Evolutionary conservation across 2,888 invertebrate genomes (phyloP), one percentile per base, ranked within the genome.

Genomic region (Electrophaes corylata): DNA sequence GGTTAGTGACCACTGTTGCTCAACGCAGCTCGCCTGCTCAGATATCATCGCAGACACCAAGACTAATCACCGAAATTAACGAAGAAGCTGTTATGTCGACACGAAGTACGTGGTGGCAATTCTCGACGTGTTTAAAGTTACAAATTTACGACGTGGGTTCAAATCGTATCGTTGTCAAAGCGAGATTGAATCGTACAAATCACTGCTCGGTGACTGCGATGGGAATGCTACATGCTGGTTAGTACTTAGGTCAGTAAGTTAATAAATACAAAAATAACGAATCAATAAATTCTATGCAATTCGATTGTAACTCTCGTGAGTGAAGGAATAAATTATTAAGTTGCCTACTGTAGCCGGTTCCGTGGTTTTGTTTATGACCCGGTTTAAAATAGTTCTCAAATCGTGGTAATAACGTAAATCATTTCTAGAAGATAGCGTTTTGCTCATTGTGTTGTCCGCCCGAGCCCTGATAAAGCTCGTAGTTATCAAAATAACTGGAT

Each of bases 311-410:
- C 75, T 74, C 70, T 70, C 66, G 70, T 64, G 69, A 78, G 73
- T 81, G 80, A 76, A 76, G 76, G 81, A 77, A 81, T 86, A 86
- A 78, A 80, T 86, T 85, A 85, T 86, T 85, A 82, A 83, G 79
- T 79, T 71, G 70, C 72, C 71, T 77, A 77, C 75, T 80, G 78
- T 70, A 72, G 69, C 67, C 65, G 60, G 75, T 68, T 71, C 67
- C 64, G 66, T 68, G 47, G 76, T 78, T 84, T 29, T 81, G 81
- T 83, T 86, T 87, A 85, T 84, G 75, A 65, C 70, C 69, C 56
- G 60, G 75, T 75, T 75, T 78, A 79, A 80, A 79, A 78, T 79
- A 78, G 74, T 71, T 37, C 6, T 37, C 37, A 26, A 43, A 26
- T 72, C 64, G 60, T 61, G 60, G 73, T 73, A 74, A 78, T 78